phyloP scores from a whole-genome alignment of 2,113 vertebrate species.

The Trematocara macrostoma region DNA sequence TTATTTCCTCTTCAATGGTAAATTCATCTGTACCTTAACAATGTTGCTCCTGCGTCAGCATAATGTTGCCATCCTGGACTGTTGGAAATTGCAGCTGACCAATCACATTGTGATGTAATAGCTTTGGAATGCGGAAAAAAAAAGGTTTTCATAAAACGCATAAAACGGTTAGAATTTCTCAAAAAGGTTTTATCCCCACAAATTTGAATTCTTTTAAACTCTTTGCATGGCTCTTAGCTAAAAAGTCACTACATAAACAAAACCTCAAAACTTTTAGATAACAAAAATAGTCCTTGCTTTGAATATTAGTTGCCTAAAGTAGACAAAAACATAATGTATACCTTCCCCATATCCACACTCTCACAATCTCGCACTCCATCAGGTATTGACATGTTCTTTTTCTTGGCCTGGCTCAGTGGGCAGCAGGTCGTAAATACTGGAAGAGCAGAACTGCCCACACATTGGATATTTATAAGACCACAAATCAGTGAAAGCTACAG shows the following conservation, averaged over 20 bases:
- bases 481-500: constrained; percentile 60
- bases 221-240: neutral
- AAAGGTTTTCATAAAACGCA: neutral
- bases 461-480: constrained; percentile 64
- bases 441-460: constrained; percentile 57
- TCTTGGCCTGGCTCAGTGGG: constrained; percentile 52
- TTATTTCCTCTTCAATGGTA: neutral
- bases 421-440: constrained; percentile 51
- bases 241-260: neutral
- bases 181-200: neutral
- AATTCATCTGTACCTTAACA: neutral
- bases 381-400: constrained; percentile 49
- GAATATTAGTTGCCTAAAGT: neutral
- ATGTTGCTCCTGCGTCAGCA: neutral
- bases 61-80: neutral
- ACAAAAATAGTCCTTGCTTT: neutral
- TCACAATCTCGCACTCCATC: constrained; percentile 24
- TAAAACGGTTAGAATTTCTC: neutral
- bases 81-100: neutral
- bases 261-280: neutral
- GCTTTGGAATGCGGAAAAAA: neutral
- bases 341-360: neutral
- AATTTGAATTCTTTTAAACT: neutral
- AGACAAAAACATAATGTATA: neutral
- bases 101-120: neutral